Evolutionary conservation across 2,888 invertebrate species (phyloP).

Genomic region (Apodemia hepburni): DNA sequence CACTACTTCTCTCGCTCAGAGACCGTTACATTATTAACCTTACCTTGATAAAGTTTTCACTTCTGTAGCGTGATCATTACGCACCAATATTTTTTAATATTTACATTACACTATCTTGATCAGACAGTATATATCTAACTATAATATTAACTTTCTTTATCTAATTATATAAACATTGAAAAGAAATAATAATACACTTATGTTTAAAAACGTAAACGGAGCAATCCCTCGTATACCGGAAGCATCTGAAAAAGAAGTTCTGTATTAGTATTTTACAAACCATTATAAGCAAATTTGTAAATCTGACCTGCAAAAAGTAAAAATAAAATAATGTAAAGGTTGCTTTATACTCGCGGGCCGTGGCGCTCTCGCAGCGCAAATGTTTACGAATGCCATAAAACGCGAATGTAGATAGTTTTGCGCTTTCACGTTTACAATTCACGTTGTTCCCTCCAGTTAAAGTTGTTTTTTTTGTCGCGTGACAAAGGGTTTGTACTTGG

Average conservation of each 20-base stretch:
- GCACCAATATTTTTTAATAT: background rate
- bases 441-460: constrained; percentile 27
- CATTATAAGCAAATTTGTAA: too few relatives aligned
- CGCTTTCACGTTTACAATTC: constrained; percentile 27
- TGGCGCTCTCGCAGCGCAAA: too few relatives aligned
- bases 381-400: background rate
- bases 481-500: constrained; percentile 22
- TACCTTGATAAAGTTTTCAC: too few relatives aligned
- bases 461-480: constrained; percentile 31
- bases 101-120: constrained; percentile 18
- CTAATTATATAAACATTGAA: constrained; percentile 22
- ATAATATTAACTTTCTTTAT: constrained; percentile 20
- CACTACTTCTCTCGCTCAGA: too few relatives aligned
- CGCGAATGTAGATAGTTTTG: constrained; percentile 26
- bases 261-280: too few relatives aligned
- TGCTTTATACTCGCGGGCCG: too few relatives aligned
- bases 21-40: too few relatives aligned
- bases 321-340: too few relatives aligned
- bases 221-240: constrained; percentile 9
- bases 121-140: constrained; percentile 28
- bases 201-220: constrained; percentile 11
- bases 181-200: constrained; percentile 20
- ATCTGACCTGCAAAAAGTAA: too few relatives aligned
- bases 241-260: too few relatives aligned
- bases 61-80: too few relatives aligned